Base-by-base conservation (phyloP, 1,140 invertebrate genomes). In the Chrysopa pallens region DNA sequence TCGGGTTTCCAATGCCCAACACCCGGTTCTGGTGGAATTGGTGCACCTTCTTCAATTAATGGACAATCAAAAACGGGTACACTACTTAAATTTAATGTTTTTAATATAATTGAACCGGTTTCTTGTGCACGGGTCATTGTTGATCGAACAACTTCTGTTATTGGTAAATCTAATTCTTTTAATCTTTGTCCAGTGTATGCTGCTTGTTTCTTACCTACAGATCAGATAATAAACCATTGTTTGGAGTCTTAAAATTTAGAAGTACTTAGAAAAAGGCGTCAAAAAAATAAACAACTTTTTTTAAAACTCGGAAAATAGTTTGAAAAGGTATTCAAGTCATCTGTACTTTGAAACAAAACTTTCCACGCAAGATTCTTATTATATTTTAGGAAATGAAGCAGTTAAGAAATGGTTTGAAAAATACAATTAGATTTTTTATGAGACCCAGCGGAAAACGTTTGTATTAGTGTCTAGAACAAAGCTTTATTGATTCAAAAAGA, bases 61-160 rank as follows among this genome's bases (percentile, higher is more conserved):
- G 80, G 71, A 55, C 78, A 79, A 48, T 79, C 67, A 40, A 72
- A 54, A 28, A 75, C 62, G 13, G 71, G 60, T 38, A 78, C 53
- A 29, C 46, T 47, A n/a, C 60, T 61, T 43, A 69, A 56, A 29
- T 69, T 57, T 7, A 69, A 61, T 40, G 72, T 73, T 53, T 73
- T 69, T 38, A 73, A 63, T 50, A 97, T 93, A 11, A 95, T 77
- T 12, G 73, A 64, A 0, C 84, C 84, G 6, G 94, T 98, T 63
- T 98, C 85, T 49, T 79, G 77, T 0, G 93, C 94, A 49, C 95
- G 64, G 1, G 77, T 78, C 92, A 98, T 93, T 1, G 90, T 95
- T 0, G 94, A 98, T 39, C 76, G 72, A 0, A 92, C 66, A 33
- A 96, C 65, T 14, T 68, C 58, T 27, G 80, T 77, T 63, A 82